Evolutionary conservation across 2,888 invertebrate species (phyloP), one percentile per base, ranked within the genome.

Genomic region (Drosophila mercatorum): DNA sequence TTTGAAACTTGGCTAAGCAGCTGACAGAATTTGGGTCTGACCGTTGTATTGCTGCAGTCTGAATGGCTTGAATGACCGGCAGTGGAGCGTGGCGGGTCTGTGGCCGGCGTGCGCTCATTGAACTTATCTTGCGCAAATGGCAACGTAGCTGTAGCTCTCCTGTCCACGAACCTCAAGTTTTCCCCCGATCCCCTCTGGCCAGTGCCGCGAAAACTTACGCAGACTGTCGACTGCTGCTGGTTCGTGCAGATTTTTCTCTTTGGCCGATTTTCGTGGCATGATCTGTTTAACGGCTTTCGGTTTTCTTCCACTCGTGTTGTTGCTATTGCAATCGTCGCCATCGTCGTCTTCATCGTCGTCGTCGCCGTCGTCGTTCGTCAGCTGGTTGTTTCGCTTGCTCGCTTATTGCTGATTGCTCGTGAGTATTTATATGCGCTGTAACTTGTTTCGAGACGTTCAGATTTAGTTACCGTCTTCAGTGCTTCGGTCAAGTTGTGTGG

Each of bases 401-500:
- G 53, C 68, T 89, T 34, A 7, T 40, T 28, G 56, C 58, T 66
- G 52, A 28, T 17, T 40, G 69, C 59, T 46, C 67, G 70, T 46
- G 58, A 68, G 82, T 83, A 91, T 90, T 90, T 92, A 92, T 91
- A 92, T 88, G 89, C 80, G 78, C 74, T 78, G 83, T 90, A 91
- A 90, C 91, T 89, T 90, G 92, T 92, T 92, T 91, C 82, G 67
- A 81, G 74, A 82, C 88, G 82, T 82, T 91, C 92, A 92, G 91
- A 92, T 91, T 92, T 87, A 90, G 91, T 90, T 91, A 85, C 68
- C 86, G 85, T 87, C 85, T 87, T 82, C 81, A 87, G 70, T 77
- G 81, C 55, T 76, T 89, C 85, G 89, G 85, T 89, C 87, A 72
- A 73, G 84, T 69, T 62, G 75, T 58, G 67, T 76, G 77, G 51